Evolutionary conservation across 1,140 invertebrate genomes (phyloP).

Genomic region (Bombus superbus): DNA sequence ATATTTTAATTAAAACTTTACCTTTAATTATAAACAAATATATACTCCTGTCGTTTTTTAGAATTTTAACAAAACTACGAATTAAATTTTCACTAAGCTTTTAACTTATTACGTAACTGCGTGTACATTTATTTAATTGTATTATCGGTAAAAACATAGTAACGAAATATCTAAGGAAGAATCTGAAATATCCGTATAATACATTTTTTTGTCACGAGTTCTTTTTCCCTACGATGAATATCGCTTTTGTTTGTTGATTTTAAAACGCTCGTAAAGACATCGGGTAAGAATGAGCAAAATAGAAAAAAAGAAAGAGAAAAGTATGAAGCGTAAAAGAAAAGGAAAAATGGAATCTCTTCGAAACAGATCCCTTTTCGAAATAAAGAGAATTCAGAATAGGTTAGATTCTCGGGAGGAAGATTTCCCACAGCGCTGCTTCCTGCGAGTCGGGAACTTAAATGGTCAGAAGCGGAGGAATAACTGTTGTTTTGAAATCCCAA

Average conservation of each 20-base stretch:
- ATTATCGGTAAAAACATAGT: too few relatives aligned
- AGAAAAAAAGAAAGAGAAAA: background rate
- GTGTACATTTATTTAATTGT: too few relatives aligned
- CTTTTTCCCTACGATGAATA: background rate
- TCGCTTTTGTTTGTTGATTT: conserved; percentile 18
- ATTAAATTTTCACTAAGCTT: too few relatives aligned
- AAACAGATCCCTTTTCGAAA: background rate
- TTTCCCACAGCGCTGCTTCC: conserved; percentile 45
- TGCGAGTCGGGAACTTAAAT: conserved; percentile 20
- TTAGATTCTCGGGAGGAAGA: conserved; percentile 30
- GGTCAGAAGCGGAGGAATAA: conserved; percentile 15
- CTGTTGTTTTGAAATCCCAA: conserved; percentile 18
- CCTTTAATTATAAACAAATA: too few relatives aligned
- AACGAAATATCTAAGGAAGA: too few relatives aligned
- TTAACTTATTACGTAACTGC: too few relatives aligned
- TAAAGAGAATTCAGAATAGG: conserved; percentile 21
- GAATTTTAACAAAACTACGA: too few relatives aligned
- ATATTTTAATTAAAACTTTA: too few relatives aligned
- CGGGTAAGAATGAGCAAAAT: background rate
- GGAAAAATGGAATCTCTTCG: background rate
- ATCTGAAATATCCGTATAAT: background rate
- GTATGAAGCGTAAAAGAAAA: background rate
- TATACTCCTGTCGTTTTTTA: too few relatives aligned
- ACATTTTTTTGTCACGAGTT: background rate
- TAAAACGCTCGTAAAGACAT: conserved; percentile 22